phyloP scores from a whole-genome alignment of 2,113 vertebrate genomes.

The Isurus oxyrinchus region DNA sequence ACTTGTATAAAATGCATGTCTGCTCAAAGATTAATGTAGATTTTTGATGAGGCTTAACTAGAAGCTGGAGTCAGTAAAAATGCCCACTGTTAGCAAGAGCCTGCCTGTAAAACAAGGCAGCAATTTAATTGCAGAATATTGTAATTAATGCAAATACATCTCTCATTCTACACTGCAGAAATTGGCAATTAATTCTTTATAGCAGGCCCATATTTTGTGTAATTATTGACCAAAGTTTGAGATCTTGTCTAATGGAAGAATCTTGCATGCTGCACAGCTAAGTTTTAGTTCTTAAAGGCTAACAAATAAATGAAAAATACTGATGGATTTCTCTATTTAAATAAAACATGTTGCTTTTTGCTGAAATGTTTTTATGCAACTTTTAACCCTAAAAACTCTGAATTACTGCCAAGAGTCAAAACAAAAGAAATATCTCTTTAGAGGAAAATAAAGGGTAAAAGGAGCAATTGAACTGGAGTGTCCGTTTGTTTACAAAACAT shows the following conservation, averaged over 20 bases:
- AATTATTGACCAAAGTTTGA: conserved; percentile 1
- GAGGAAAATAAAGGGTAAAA: conserved; percentile 7
- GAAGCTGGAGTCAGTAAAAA: background rate
- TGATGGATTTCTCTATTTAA: background rate
- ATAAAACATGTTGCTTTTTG: background rate
- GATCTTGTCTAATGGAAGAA: background rate
- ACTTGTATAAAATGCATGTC: background rate
- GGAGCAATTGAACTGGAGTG: background rate
- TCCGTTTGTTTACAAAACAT: conserved; percentile 2
- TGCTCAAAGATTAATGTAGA: background rate
- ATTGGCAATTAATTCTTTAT: background rate
- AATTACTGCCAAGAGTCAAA: background rate
- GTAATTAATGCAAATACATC: background rate
- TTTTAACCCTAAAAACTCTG: background rate
- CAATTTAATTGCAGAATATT: background rate
- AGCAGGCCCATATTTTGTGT: background rate
- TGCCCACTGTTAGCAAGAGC: background rate
- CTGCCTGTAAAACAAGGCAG: background rate
- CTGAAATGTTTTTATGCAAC: background rate
- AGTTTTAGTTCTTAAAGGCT: background rate
- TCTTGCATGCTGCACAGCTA: background rate
- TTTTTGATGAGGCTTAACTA: background rate
- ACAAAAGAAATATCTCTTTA: background rate
- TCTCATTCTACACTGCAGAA: background rate
- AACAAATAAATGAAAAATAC: background rate